Conservation (phyloP, 2,888 invertebrate species). For the Onthophagus sagittarius region DNA sequence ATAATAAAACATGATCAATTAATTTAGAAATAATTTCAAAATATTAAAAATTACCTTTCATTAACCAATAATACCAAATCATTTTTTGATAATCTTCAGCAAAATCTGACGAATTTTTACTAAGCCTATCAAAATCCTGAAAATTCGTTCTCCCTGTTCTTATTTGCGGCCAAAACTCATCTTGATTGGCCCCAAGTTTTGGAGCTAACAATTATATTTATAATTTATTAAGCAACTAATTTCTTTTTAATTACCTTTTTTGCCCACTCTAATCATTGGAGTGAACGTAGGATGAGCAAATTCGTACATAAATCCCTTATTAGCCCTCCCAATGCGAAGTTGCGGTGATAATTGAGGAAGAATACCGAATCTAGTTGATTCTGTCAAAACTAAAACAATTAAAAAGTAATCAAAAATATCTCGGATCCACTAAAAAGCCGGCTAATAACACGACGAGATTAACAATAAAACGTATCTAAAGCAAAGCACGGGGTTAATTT, state of each 20-base stretch:
- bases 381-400: neutral
- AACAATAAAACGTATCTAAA: too few relatives aligned
- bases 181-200: neutral
- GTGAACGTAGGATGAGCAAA: neutral
- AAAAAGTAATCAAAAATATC: neutral
- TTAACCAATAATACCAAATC: neutral
- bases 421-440: too few relatives aligned
- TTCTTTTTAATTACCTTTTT: neutral
- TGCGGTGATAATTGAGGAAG: neutral
- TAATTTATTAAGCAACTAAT: neutral
- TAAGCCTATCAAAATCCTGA: neutral
- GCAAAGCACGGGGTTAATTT: neutral
- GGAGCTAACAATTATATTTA: neutral
- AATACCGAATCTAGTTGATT: neutral
- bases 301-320: neutral
- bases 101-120: neutral
- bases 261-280: constrained; percentile 2
- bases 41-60: neutral
- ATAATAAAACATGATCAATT: neutral
- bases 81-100: neutral
- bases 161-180: neutral
- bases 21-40: neutral
- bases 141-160: neutral
- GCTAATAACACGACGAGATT: too few relatives aligned
- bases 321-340: neutral